Evolutionary conservation across 2,888 invertebrate genomes (phyloP).

Genomic region (Proisotoma minuta): DNA sequence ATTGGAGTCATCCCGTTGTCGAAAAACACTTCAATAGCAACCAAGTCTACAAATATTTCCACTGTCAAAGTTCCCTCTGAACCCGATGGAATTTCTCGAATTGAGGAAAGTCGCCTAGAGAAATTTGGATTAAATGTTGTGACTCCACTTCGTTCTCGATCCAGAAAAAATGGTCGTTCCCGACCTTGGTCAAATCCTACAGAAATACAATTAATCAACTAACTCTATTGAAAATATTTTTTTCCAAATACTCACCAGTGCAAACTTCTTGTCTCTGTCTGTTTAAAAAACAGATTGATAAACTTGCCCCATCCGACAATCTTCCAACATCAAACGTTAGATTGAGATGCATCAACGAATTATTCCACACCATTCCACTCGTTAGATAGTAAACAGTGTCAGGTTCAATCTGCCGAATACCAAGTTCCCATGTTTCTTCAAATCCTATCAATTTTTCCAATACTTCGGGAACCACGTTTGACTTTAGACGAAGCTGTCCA

Average conservation of each 20-base stretch:
- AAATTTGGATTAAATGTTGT: conserved; percentile 18
- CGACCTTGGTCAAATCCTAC: conserved; percentile 10
- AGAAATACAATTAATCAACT: background rate
- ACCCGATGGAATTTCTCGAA: conserved; percentile 10
- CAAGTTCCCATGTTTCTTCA: background rate
- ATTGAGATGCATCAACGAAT: conserved; percentile 21
- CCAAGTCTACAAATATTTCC: conserved; percentile 34
- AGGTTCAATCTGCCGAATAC: background rate
- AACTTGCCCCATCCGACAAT: conserved; percentile 1
- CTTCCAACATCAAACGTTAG: conserved; percentile 17
- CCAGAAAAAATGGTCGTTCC: conserved; percentile 13
- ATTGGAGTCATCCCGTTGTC: conserved; percentile 37
- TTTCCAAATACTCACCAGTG: conserved; percentile 3
- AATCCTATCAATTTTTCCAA: background rate
- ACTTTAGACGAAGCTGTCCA: conserved; percentile 9
- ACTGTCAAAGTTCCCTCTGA: conserved; percentile 15
- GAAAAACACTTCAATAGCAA: conserved; percentile 39
- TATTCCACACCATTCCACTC: conserved; percentile 4
- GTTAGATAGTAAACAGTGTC: background rate
- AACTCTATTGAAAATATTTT: background rate
- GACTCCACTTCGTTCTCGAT: conserved; percentile 30
- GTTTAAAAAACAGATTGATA: conserved; percentile 26
- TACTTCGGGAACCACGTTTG: conserved; percentile 10
- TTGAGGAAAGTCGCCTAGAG: conserved; percentile 11
- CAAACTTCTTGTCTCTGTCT: conserved; percentile 9